Base-by-base conservation (phyloP, 1,140 invertebrate genomes). In the Laodelphax striatellus region DNA sequence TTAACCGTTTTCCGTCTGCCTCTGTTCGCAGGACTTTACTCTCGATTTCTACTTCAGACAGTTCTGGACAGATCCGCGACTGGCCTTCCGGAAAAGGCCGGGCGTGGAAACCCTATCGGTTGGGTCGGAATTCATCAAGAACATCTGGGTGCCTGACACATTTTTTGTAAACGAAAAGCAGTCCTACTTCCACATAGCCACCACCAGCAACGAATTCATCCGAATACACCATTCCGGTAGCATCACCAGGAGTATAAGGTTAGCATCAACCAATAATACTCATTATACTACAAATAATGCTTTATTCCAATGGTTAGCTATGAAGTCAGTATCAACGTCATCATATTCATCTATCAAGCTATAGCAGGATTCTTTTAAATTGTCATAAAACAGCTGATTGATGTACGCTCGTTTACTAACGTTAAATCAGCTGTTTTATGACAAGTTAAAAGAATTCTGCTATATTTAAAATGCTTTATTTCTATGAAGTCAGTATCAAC, bases 161-260 rank as follows among this genome's bases (percentile, higher is more conserved):
- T 96, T 96, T 80, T 97, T 97, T 80, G 94, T 92, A 69, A 98
- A 97, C 76, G 94, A 97, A 79, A 97, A 97, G 80, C 92, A 94
- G 77, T 95, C 93, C 64, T 95, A 95, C 80, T 97, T 97, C 80
- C 95, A 98, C 79, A 90, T 92, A 75, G 93, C 94, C 63, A 97
- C 94, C 72, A 96, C 94, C 67, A 93, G 88, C 77, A 95, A 97
- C 80, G 92, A 96, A 79, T 94, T 97, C 80, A 92, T 97, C 76
- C 82, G 94, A 65, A 94, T 97, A 75, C 88, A 92, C 79, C 87
- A 93, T 75, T 90, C 90, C 65, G 94, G 94, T 70, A 88, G 90
- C 73, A 94, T 97, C 70, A 90, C 94, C 64, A 83, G 92, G 74
- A 94, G 91, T 80, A 95, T 96, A 81, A 85, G 93, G 92, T 94